Conservation (phyloP, 23 tunicate species). For the Trididemnum miniatum region DNA sequence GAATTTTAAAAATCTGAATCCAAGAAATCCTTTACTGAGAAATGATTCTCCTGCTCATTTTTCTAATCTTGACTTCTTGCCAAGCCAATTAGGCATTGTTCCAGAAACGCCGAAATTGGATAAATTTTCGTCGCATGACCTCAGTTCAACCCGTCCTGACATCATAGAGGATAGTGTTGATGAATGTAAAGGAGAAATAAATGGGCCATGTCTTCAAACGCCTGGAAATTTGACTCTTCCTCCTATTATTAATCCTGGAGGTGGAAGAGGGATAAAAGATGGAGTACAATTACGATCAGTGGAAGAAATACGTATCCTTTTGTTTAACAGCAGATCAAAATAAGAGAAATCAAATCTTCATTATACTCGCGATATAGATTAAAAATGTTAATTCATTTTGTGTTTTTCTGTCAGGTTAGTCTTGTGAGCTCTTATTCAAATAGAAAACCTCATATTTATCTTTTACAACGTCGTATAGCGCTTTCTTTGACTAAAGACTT, state of each 20-base stretch:
- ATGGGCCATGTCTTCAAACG: constrained; percentile 45
- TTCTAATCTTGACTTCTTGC: neutral
- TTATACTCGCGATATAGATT: no score
- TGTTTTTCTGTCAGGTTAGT: no score
- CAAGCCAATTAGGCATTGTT: neutral
- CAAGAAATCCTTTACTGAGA: no score
- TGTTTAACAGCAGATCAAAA: no score
- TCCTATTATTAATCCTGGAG: constrained; percentile 25
- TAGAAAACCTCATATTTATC: no score
- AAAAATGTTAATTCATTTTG: no score
- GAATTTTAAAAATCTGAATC: neutral
- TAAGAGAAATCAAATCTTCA: no score
- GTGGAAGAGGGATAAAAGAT: neutral
- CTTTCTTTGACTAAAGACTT: no score
- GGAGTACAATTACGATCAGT: constrained; percentile 55
- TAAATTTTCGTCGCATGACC: constrained; percentile 3
- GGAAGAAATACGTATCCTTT: constrained; percentile 80
- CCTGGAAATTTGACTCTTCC: constrained; percentile 38
- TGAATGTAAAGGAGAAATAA: constrained; percentile 25
- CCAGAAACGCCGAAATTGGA: neutral
- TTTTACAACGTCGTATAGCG: no score
- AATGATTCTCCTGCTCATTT: neutral
- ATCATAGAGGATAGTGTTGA: constrained; percentile 27
- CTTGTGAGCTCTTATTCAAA: no score
- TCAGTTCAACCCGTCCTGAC: neutral